A percentile compares a stretch with the other conserved stretches of the same genome.
phyloP scores from a whole-genome alignment of 2,888 invertebrate species.

The Oasisia sp. region DNA sequence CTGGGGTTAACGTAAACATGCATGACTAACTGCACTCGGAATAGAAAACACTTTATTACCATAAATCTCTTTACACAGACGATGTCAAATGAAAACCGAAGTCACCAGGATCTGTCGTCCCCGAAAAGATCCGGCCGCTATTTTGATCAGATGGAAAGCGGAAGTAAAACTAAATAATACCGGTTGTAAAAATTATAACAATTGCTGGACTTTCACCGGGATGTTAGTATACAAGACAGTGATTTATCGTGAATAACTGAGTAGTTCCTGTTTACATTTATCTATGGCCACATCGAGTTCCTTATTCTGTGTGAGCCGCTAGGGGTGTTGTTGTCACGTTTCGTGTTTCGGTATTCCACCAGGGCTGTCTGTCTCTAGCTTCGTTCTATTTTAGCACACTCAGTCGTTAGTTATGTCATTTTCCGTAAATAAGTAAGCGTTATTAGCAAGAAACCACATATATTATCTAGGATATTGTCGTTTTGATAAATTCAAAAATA shows the following conservation, averaged over 20 bases:
- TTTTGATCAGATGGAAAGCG: not conserved
- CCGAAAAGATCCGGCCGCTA: not conserved
- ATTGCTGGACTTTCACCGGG: not conserved
- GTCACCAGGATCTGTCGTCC: not conserved
- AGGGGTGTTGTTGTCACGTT: not conserved
- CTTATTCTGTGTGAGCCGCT: not conserved
- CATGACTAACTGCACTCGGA: not conserved
- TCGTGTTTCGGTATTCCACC: not conserved
- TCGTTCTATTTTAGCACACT: not conserved
- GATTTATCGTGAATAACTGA: not conserved
- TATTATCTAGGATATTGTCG: too few relatives aligned
- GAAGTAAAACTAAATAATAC: not conserved
- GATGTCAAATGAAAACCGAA: not conserved
- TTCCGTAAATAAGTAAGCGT: not conserved
- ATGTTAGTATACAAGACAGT: not conserved
- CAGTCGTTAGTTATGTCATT: not conserved
- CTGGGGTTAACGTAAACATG: not conserved
- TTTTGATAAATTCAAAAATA: too few relatives aligned
- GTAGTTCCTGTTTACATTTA: not conserved
- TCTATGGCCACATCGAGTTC: not conserved
- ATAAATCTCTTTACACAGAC: not conserved
- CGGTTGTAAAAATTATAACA: not conserved
- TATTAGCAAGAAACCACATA: too few relatives aligned
- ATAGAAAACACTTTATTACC: not conserved
- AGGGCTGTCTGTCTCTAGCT: not conserved